phyloP scores from a whole-genome alignment of 1,140 invertebrate species.

The Drosophila trapezifrons region DNA sequence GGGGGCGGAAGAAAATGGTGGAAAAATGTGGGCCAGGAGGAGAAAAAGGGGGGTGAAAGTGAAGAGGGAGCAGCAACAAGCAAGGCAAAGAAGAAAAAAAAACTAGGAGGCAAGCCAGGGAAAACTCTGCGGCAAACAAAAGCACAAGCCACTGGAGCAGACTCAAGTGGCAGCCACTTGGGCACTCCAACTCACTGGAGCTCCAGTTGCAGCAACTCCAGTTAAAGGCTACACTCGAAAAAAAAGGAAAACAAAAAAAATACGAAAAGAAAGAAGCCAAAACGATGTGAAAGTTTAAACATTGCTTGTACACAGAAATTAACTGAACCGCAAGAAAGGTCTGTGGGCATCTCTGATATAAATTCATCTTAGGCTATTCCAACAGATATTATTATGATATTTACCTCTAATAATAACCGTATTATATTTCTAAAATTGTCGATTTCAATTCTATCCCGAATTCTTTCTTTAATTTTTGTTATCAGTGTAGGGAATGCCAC shows the following conservation, averaged over 20 bases:
- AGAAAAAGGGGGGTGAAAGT: conserved; percentile 6
- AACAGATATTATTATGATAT: too few species aligned
- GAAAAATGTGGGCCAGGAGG: conserved; percentile 6
- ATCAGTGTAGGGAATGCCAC: conserved; percentile 34
- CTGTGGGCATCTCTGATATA: too few species aligned
- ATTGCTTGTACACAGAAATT: too few species aligned
- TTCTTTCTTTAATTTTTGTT: not conserved
- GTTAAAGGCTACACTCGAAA: conserved; percentile 20
- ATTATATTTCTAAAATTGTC: too few species aligned
- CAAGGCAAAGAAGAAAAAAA: conserved; percentile 1
- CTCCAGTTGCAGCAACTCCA: conserved; percentile 46
- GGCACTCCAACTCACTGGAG: conserved; percentile 47
- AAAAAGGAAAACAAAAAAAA: not conserved
- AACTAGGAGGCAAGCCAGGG: conserved; percentile 19
- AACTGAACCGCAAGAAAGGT: too few species aligned
- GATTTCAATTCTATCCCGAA: too few species aligned
- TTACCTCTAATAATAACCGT: too few species aligned
- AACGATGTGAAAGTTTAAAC: too few species aligned
- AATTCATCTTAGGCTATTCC: too few species aligned
- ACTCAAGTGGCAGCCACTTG: conserved; percentile 72
- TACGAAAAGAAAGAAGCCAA: too few species aligned
- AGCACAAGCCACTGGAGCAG: conserved; percentile 64
- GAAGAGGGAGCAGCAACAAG: conserved; percentile 10
- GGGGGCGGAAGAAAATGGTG: conserved; percentile 16
- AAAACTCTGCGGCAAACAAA: conserved; percentile 64